These are phyloP conservation scores for Drosophila maculinotata DNA, from an alignment of 2,888 invertebrate genomes.

Conservation along the genomic window DNA sequence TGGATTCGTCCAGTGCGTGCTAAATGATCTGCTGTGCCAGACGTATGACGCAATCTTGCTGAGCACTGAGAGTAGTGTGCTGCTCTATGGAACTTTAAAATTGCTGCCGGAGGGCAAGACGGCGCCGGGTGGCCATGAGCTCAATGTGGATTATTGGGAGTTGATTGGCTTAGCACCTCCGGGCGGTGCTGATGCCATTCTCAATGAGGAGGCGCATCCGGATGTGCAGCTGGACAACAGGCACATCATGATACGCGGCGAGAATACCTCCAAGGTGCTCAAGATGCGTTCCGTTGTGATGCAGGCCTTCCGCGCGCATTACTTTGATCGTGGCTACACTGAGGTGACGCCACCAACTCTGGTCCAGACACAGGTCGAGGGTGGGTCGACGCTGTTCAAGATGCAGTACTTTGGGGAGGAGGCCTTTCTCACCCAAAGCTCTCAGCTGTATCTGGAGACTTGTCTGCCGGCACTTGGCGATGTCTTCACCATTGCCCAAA, in stretches of 20 bases:
- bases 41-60: conserved; percentile 95
- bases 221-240: conserved; percentile 98
- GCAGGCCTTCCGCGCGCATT: conserved; percentile 95
- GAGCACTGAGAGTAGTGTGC: conserved; percentile 95
- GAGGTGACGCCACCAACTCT: conserved; percentile 98
- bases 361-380: conserved; percentile 99
- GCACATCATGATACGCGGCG: conserved; percentile 99
- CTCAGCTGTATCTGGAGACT: conserved; percentile 98
- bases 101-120: conserved; percentile 96
- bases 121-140: conserved; percentile 93
- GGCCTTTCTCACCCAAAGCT: conserved; percentile 98
- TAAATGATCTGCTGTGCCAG: conserved; percentile 94
- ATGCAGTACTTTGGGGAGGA: conserved; percentile 91
- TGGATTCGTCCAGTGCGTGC: conserved; percentile 96
- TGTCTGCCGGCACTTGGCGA: conserved; percentile 97
- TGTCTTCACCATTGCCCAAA: conserved; percentile 98
- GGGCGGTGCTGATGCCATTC: conserved; percentile 98
- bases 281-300: conserved; percentile 94
- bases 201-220: conserved; percentile 98
- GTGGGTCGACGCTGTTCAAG: conserved; percentile 98
- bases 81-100: conserved; percentile 92
- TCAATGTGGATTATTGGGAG: conserved; percentile 97
- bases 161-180: conserved; percentile 96
- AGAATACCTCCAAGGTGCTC: conserved; percentile 97
- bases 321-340: conserved; percentile 90